Conservation (phyloP, 2,888 invertebrate species). For the Molanna angustata region DNA sequence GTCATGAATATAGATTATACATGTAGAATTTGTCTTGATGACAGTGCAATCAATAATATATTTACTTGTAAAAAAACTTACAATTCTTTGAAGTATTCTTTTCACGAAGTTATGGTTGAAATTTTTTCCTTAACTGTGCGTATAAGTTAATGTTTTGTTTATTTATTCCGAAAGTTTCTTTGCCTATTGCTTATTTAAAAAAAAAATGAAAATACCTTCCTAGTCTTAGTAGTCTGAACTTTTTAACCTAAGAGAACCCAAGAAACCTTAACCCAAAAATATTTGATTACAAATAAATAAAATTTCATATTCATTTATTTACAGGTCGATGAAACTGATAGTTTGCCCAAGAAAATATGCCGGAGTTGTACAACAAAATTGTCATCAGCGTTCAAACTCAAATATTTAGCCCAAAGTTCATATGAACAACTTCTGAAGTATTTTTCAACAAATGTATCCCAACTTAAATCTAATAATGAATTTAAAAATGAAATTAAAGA, state of each 20-base stretch:
- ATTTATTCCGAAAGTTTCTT: neutral
- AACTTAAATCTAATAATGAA: neutral
- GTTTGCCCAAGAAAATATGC: constrained; percentile 21
- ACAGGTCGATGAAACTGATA: constrained; percentile 17
- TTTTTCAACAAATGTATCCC: neutral
- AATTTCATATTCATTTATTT: neutral
- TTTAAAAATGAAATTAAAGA: constrained; percentile 2
- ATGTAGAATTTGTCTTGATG: constrained; percentile 11
- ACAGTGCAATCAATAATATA: constrained; percentile 3
- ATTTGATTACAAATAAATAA: neutral
- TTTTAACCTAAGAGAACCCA: too few species aligned
- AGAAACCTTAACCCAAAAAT: neutral
- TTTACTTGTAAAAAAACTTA: constrained; percentile 6
- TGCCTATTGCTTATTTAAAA: too few species aligned
- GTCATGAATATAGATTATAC: constrained; percentile 4
- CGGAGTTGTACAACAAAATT: constrained; percentile 17
- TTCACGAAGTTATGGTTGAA: constrained; percentile 6
- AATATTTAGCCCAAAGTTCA: constrained; percentile 16
- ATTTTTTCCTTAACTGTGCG: constrained; percentile 2
- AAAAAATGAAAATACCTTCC: too few species aligned
- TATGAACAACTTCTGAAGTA: constrained; percentile 4
- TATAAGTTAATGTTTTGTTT: neutral
- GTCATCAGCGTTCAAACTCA: constrained; percentile 23
- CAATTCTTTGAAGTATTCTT: too few species aligned
- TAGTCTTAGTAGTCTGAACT: too few species aligned